A percentile compares a stretch with the other conserved stretches of the same genome.
Evolutionary conservation across 2,888 invertebrate genomes (phyloP).

Genomic region (Toxonevra muliebris): DNA sequence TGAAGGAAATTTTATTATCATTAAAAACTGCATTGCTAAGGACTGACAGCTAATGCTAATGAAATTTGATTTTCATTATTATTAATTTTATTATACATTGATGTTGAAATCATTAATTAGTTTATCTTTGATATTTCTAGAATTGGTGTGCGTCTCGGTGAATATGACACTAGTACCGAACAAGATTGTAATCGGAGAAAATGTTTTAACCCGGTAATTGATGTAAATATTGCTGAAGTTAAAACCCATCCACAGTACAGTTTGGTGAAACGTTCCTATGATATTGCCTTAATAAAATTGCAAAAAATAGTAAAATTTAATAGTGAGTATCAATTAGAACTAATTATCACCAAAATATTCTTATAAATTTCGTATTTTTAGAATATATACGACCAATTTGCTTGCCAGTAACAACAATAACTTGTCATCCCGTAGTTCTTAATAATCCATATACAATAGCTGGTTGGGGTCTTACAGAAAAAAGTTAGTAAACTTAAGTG

Average conservation of each 20-base stretch:
- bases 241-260: slow-evolving; percentile 11
- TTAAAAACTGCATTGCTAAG: no score
- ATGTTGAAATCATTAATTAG: no score
- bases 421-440: not conserved
- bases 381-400: slow-evolving; percentile 16
- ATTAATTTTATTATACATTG: no score
- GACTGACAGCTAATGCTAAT: no score
- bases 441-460: not conserved
- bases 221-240: slow-evolving; percentile 7
- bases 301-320: not conserved
- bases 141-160: no score
- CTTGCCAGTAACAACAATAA: slow-evolving; percentile 1
- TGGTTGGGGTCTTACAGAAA: slow-evolving; percentile 16
- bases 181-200: no score
- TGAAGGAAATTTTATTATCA: no score
- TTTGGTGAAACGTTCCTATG: not conserved
- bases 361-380: not conserved
- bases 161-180: no score
- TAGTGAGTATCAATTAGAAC: not conserved
- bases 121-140: no score
- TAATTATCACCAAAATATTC: not conserved
- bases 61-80: no score
- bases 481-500: not conserved
- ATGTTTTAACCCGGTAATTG: no score
- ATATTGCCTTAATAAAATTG: slow-evolving; percentile 20